Evolutionary conservation across 2,113 vertebrate species (phyloP).

Genomic region (Oryzias woworae): DNA sequence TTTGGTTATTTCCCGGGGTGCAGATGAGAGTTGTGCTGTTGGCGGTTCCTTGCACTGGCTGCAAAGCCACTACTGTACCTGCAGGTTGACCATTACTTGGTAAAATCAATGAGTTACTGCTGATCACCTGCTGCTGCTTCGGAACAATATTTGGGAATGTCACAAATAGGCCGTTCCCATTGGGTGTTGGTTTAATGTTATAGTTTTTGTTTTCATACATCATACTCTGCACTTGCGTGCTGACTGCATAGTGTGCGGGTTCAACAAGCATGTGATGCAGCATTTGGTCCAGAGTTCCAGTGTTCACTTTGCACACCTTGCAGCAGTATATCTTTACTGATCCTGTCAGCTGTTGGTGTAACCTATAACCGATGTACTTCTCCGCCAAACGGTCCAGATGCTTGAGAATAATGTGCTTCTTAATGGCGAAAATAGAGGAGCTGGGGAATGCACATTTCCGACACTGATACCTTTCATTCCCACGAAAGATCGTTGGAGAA

Average conservation of each 20-base stretch:
- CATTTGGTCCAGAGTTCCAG: slow-evolving; percentile 86
- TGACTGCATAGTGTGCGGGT: slow-evolving; percentile 85
- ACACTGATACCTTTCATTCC: slow-evolving; percentile 70
- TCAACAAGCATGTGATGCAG: slow-evolving; percentile 90
- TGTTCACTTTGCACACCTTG: slow-evolving; percentile 85
- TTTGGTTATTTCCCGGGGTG: slow-evolving; percentile 61
- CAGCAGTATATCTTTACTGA: slow-evolving; percentile 81
- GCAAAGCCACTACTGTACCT: slow-evolving; percentile 56
- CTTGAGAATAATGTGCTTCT: slow-evolving; percentile 78
- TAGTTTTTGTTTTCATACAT: slow-evolving; percentile 81
- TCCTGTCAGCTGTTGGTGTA: slow-evolving; percentile 25
- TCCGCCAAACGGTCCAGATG: slow-evolving; percentile 68
- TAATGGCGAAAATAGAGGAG: slow-evolving; percentile 69
- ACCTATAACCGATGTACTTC: slow-evolving; percentile 68
- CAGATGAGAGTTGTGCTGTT: slow-evolving; percentile 69
- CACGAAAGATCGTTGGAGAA: slow-evolving; percentile 15
- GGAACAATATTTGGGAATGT: slow-evolving; percentile 67
- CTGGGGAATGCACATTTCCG: slow-evolving; percentile 64
- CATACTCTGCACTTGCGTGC: slow-evolving; percentile 83
- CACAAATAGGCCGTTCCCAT: slow-evolving; percentile 60
- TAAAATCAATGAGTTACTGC: slow-evolving; percentile 55
- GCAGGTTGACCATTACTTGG: slow-evolving; percentile 56
- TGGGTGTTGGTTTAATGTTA: slow-evolving; percentile 60
- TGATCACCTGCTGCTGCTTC: slow-evolving; percentile 64
- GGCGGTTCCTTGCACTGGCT: slow-evolving; percentile 51